Percentiles rank a stretch among this genome's conserved stretches.
Evolutionary conservation across 2,113 vertebrate species (phyloP).

Genomic region (Myodes glareolus): DNA sequence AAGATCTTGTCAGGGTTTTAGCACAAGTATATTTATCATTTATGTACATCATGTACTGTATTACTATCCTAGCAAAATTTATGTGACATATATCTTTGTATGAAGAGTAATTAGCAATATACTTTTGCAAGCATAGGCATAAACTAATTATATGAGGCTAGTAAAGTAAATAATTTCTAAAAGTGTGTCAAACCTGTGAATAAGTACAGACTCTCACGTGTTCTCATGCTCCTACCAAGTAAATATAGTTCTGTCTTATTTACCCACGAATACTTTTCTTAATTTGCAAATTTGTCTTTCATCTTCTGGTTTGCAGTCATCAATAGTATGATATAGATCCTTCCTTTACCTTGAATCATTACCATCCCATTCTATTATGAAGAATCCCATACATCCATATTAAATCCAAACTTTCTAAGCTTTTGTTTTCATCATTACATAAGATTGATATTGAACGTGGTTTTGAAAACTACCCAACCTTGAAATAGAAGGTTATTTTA

Average conservation of each 20-base stretch:
- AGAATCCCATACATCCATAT: constrained; percentile 62
- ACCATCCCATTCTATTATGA: constrained; percentile 63
- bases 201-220: neutral
- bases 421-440: constrained; percentile 78
- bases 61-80: neutral
- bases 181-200: constrained; percentile 38
- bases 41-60: neutral
- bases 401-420: constrained; percentile 72
- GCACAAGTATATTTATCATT: constrained; percentile 26
- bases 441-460: constrained; percentile 78
- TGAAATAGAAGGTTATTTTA: constrained; percentile 83
- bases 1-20: neutral
- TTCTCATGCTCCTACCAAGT: constrained; percentile 22
- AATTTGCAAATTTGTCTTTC: constrained; percentile 50
- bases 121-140: neutral
- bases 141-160: constrained; percentile 6
- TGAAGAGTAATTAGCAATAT: constrained; percentile 24
- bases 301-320: constrained; percentile 54
- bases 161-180: constrained; percentile 42
- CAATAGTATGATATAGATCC: constrained; percentile 44
- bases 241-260: constrained; percentile 34
- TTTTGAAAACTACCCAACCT: constrained; percentile 79
- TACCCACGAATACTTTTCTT: neutral
- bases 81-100: neutral
- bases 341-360: constrained; percentile 54